These are phyloP conservation scores for Alouatta palliata DNA, from an alignment of 2,113 vertebrate genomes.

Conservation along the genomic window DNA sequence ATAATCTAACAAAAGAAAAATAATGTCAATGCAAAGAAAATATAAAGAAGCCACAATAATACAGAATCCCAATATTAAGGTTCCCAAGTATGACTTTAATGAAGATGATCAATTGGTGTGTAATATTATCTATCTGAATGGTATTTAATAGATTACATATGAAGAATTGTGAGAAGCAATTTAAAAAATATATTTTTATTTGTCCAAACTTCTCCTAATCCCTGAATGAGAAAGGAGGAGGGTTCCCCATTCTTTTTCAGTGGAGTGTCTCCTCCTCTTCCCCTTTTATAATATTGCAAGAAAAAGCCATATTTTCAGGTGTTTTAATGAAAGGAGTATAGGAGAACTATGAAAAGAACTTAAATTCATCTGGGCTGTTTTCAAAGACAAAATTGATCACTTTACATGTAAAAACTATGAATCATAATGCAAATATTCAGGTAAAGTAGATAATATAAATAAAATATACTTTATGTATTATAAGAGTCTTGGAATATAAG, in stretches of 20 bases:
- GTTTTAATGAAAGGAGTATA: neutral
- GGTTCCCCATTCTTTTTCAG: neutral
- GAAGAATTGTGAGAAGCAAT: neutral
- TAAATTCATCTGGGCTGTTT: neutral
- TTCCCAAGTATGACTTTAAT: neutral
- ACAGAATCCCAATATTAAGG: neutral
- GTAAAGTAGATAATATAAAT: neutral
- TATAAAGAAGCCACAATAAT: neutral
- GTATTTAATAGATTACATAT: neutral
- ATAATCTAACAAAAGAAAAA: neutral
- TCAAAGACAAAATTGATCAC: neutral
- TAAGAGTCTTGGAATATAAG: neutral
- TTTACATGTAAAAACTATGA: neutral
- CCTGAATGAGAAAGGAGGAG: neutral
- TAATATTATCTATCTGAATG: neutral
- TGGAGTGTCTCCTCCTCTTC: neutral
- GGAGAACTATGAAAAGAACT: neutral
- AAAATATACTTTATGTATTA: neutral
- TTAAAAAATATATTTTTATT: slow-evolving; percentile 13
- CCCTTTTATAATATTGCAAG: neutral
- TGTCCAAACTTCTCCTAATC: neutral
- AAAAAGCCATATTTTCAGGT: neutral
- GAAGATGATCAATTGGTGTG: neutral
- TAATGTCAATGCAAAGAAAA: neutral
- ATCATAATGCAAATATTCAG: neutral